phyloP scores from a whole-genome alignment of 2,797 vertebrate genomes.

The Mus minutoides region DNA sequence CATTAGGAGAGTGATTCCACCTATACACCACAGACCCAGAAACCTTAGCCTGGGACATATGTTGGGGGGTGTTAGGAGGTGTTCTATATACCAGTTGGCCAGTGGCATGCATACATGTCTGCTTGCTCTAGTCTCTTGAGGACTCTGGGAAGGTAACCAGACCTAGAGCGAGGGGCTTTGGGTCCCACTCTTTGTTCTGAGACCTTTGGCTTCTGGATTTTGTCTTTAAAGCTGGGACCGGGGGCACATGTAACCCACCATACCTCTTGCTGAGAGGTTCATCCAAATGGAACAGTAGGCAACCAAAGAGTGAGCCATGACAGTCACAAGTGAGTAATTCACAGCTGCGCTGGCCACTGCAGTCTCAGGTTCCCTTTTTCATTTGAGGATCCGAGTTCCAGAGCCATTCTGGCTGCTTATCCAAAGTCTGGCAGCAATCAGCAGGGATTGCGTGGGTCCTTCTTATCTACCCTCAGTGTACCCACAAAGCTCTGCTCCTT shows the following conservation, averaged over 20 bases:
- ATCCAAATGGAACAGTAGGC: conserved; percentile 5
- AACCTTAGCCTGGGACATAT: not conserved
- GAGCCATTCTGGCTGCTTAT: not conserved
- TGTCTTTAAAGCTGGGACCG: not conserved
- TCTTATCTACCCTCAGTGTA: not conserved
- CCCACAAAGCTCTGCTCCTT: not conserved
- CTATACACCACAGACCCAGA: not conserved
- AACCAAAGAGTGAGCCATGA: not conserved
- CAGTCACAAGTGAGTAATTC: not conserved
- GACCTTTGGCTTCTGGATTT: not conserved
- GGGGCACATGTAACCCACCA: not conserved
- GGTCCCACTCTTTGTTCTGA: not conserved
- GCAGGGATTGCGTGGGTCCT: not conserved
- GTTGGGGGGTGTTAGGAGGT: not conserved
- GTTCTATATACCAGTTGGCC: not conserved
- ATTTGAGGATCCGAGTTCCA: conserved; percentile 51
- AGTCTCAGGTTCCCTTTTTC: not conserved
- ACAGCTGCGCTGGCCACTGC: not conserved
- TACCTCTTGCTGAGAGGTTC: conserved; percentile 45
- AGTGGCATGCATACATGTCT: not conserved
- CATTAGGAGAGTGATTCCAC: conserved; percentile 2
- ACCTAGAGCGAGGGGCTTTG: not conserved
- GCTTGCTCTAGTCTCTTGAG: not conserved
- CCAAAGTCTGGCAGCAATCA: conserved; percentile 23
- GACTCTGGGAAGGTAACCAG: not conserved